These are phyloP conservation scores for Podocnemis expansa DNA, from an alignment of 2,113 vertebrate genomes.

Conservation along the genomic window DNA sequence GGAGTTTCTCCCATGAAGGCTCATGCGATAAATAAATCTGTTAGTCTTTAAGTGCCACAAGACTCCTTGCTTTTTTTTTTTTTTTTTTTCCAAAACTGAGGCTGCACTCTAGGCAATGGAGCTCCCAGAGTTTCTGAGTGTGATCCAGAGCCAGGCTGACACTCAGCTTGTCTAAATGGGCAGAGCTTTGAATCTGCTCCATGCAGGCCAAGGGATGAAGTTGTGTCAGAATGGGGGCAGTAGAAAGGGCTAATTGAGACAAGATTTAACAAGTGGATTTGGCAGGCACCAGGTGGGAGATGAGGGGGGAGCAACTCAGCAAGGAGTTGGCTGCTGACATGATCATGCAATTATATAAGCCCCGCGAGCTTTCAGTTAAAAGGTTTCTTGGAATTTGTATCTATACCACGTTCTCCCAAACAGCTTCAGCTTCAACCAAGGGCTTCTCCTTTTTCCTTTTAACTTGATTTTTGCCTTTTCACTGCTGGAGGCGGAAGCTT, in stretches of 20 bases:
- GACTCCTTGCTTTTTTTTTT: too few relatives aligned
- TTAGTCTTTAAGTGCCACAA: too few relatives aligned
- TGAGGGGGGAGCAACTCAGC: too few relatives aligned
- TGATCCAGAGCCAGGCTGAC: background rate
- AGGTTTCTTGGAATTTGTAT: background rate
- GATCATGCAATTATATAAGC: background rate
- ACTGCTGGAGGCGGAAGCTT: too few relatives aligned
- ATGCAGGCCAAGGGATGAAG: background rate
- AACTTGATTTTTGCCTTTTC: too few relatives aligned
- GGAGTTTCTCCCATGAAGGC: too few relatives aligned
- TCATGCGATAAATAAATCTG: too few relatives aligned
- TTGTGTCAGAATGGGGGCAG: background rate
- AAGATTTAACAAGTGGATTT: background rate
- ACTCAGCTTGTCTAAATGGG: background rate
- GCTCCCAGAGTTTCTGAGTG: background rate
- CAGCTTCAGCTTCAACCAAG: too few relatives aligned
- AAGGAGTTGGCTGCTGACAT: background rate
- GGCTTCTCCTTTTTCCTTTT: background rate
- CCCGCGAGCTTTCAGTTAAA: background rate
- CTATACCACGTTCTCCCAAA: background rate
- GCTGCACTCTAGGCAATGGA: background rate
- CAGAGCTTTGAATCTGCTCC: background rate
- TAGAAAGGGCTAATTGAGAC: background rate
- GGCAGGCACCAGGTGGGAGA: background rate
- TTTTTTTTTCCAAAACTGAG: background rate